Base-by-base conservation (phyloP, 2,113 vertebrate genomes). In the Salminus brasiliensis region DNA sequence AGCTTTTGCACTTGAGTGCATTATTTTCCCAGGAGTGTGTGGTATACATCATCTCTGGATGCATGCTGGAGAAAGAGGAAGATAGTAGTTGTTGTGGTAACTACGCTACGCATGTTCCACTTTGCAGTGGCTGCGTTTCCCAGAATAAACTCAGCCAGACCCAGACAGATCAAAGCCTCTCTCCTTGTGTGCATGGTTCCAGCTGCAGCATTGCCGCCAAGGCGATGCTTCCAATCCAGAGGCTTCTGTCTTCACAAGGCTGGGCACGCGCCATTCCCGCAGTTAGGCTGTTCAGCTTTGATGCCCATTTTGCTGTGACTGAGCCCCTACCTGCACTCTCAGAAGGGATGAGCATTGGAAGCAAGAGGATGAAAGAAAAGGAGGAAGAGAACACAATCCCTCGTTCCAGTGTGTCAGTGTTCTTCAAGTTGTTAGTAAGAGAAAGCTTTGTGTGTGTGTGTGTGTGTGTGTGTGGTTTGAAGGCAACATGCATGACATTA, bases 291-390 rank as follows among this genome's bases (percentile, higher is more conserved):
- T 41, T 11, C 15, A 62, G 69, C 59, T 72, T 72, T 72, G 59
- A 79, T 63, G 30, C 41, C 52, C 45, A 36, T 59, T 79, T 79
- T 63, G 41, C 76, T 78, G 67, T 70, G 66, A 34, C 66, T 78
- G 68, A 63, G n/a, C 30, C 68, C 53, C 68, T 65, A 43, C 30
- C 69, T 66, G 69, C 23, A 52, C 34, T 49, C 78, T 72, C 71
- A 72, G 57, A n/a, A 65, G 23, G 16, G 30, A 29, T 69, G 57
- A 72, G 62, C 68, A 62, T 72, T 27, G 25, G 36, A 41, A 73
- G 62, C 32, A 16, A 39, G 15, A 53, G 45, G 45, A 79, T 79
- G 11, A 66, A 73, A 65, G 4, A 6, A n/a, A 62, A 1, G 45
- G n/a, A 52, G 72, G 16, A 30, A 29, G 5, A 65, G 29, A 27